Conservation (phyloP, 2,113 vertebrate species). For the Indicator indicator region DNA sequence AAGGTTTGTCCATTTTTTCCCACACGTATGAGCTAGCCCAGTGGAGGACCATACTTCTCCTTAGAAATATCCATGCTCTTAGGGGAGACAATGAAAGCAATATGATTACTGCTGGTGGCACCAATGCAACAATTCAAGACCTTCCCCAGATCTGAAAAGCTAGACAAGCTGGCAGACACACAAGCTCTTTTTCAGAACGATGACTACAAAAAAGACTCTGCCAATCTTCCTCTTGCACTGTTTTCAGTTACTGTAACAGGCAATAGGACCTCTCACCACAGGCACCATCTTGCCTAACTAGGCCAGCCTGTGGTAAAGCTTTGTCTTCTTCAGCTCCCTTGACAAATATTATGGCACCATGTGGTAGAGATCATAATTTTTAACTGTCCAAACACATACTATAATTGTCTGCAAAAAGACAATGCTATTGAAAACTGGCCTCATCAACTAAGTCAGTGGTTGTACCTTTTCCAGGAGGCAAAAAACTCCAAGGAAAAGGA, state of each 20-base stretch:
- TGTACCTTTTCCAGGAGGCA: neutral
- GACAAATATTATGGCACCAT: neutral
- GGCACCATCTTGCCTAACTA: neutral
- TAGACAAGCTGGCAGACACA: neutral
- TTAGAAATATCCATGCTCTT: neutral
- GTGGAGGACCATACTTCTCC: neutral
- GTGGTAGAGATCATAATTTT: neutral
- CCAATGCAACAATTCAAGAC: neutral
- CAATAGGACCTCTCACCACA: neutral
- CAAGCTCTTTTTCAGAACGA: neutral
- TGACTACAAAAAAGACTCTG: neutral
- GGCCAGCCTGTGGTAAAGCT: conserved; percentile 4
- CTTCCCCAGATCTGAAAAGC: neutral
- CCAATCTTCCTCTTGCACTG: neutral
- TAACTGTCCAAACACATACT: neutral
- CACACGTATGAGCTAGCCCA: neutral
- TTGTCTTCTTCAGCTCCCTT: conserved; percentile 2
- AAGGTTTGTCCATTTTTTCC: neutral
- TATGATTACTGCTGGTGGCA: neutral
- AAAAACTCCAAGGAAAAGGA: neutral
- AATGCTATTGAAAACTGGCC: neutral
- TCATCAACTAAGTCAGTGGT: neutral
- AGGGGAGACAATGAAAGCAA: neutral
- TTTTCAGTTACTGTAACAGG: neutral
- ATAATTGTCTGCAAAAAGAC: conserved; percentile 14